Evolutionary conservation across 2,888 invertebrate genomes (phyloP), one percentile per base, ranked within the genome.

Genomic region (Ommatoiulus sabulosus): DNA sequence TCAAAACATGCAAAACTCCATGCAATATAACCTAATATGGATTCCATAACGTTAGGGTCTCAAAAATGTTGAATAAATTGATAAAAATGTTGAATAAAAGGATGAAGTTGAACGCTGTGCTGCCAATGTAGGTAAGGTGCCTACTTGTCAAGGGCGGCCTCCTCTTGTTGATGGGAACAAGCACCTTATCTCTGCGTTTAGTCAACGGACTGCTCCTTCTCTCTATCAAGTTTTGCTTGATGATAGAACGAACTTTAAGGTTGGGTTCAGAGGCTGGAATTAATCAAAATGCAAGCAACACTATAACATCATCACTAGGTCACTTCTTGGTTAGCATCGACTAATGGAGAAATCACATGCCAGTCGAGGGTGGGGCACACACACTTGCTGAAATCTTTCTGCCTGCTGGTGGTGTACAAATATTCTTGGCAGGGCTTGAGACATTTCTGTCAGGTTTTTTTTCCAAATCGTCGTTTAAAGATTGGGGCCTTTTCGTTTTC

Each of bases 231-330:
- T 98, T 98, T 93, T 98, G 97, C 94, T 97, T 93, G 89, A 90
- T 89, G 89, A 87, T 89, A 72, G 93, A 93, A 90, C 93, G 93
- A 89, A 93, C 93, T 91, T 93, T 93, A 90, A 98, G 95, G 95
- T 98, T 98, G 92, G 98, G 98, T 95, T 98, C 98, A 94, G 98
- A 98, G 93, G 98, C 98, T 97, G 89, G 85, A 87, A 91, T 87
- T 48, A 87, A 48, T 89, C 89, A 89, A 90, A 89, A 89, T 87
- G 89, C 87, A 90, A 89, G 88, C 88, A 88, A 89, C 44, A 86
- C 88, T 84, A 88, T 52, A 72, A 24, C 72, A 48, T 88, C 44
- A 88, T 46, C 44, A 48, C 46, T 52, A 52, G 52, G 12, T 87
- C 52, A 44, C 48, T 46, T 85, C 44, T 44, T 15, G 86, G 86